A percentile compares a stretch with the other conserved stretches of the same genome.
These are phyloP conservation scores for Rhinogobio ventralis DNA, from an alignment of 2,797 vertebrate genomes.

Conservation along the genomic window DNA sequence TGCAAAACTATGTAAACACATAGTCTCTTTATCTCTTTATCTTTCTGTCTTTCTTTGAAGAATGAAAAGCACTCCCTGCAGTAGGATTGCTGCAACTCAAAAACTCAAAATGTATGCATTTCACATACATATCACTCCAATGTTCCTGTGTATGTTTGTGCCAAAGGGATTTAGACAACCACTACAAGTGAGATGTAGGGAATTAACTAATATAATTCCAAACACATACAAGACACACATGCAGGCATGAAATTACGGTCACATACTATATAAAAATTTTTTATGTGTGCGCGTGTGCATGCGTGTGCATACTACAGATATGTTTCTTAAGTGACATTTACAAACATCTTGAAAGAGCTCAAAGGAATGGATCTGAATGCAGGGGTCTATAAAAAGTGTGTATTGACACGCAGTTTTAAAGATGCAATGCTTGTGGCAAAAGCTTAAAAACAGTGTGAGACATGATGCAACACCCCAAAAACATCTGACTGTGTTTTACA, in stretches of 20 bases:
- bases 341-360: background rate
- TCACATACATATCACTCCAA: slow-evolving; percentile 16
- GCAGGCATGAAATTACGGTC: background rate
- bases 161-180: slow-evolving; percentile 5
- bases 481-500: background rate
- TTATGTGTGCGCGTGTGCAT: background rate
- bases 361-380: background rate
- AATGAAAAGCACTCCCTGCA: slow-evolving; percentile 71
- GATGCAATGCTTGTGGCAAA: background rate
- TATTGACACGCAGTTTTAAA: background rate
- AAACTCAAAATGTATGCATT: too few relatives aligned
- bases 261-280: background rate
- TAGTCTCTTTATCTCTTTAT: slow-evolving; percentile 59
- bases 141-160: slow-evolving; percentile 19
- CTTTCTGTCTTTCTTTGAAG: slow-evolving; percentile 57
- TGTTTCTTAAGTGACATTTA: background rate
- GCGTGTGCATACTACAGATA: background rate
- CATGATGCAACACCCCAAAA: background rate
- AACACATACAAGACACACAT: background rate
- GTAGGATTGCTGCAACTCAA: slow-evolving; percentile 76
- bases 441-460: background rate
- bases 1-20: slow-evolving; percentile 1
- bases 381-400: too few relatives aligned
- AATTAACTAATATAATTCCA: background rate
- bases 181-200: slow-evolving; percentile 4